Percentiles rank a stretch among this genome's conserved stretches.
phyloP scores from a whole-genome alignment of 2,797 vertebrate genomes.

The Falco novaeseelandiae region DNA sequence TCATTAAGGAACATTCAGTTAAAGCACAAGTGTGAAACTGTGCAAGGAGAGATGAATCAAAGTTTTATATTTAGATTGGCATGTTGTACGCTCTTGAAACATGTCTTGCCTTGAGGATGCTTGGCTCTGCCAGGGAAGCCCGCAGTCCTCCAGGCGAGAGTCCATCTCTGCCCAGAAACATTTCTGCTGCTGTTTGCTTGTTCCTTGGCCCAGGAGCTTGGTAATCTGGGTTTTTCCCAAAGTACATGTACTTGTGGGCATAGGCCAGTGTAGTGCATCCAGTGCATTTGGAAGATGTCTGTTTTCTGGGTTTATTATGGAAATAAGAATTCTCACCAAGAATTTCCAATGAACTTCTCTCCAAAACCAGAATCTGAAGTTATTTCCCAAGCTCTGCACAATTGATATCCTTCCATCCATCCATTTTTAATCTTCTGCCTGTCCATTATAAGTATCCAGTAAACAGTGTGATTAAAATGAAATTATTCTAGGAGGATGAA shows the following conservation, averaged over 20 bases:
- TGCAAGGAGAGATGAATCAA: background rate
- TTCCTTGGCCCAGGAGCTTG: background rate
- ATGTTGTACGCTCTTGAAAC: background rate
- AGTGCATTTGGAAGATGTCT: background rate
- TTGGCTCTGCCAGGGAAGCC: background rate
- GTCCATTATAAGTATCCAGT: background rate
- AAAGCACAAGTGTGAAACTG: background rate
- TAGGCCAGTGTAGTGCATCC: background rate
- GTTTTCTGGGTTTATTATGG: slow-evolving; percentile 5
- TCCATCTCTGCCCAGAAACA: background rate
- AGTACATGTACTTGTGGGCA: background rate
- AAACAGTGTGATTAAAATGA: background rate
- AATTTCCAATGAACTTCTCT: background rate
- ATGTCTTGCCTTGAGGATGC: background rate
- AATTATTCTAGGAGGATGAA: background rate
- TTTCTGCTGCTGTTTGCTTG: slow-evolving; percentile 10
- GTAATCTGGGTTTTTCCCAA: slow-evolving; percentile 23
- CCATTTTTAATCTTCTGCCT: background rate
- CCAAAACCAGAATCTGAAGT: background rate
- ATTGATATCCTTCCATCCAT: background rate
- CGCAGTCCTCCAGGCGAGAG: background rate
- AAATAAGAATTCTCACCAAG: slow-evolving; percentile 2
- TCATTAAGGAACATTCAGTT: background rate
- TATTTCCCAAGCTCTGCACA: background rate
- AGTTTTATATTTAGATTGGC: slow-evolving; percentile 4